These are phyloP conservation scores for Coleophora deauratella DNA, from an alignment of 2,888 invertebrate species.

Conservation along the genomic window DNA sequence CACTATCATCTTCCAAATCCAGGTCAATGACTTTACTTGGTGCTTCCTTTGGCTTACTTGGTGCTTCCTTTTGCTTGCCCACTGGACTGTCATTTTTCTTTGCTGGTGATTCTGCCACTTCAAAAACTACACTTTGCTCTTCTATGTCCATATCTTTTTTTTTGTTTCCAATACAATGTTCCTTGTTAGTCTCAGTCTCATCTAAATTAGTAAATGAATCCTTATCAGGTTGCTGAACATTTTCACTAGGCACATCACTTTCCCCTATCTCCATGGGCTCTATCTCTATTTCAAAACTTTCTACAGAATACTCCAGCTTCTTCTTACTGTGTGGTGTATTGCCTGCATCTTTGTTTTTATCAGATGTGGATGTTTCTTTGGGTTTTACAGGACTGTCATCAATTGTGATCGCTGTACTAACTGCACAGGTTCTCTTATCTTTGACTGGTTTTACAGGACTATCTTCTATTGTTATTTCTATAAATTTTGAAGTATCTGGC, in stretches of 20 bases:
- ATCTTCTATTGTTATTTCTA: conserved; percentile 64
- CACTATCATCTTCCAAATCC: too few relatives aligned
- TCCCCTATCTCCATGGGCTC: conserved; percentile 22
- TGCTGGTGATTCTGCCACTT: conserved; percentile 27
- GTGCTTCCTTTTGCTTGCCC: too few relatives aligned
- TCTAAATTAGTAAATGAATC: too few relatives aligned
- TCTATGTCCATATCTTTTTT: conserved; percentile 11
- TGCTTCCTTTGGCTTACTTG: too few relatives aligned
- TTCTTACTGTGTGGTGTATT: conserved; percentile 48
- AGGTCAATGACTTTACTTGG: too few relatives aligned
- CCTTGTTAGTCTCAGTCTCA: background rate
- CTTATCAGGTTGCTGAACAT: background rate
- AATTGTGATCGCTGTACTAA: conserved; percentile 46
- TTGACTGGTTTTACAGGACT: conserved; percentile 48
- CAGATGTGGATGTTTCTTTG: conserved; percentile 18
- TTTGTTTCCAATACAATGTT: conserved; percentile 5
- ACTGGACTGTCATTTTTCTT: conserved; percentile 15
- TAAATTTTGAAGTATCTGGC: conserved; percentile 33
- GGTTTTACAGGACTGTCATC: conserved; percentile 57
- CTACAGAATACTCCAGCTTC: conserved; percentile 45
- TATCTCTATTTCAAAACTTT: conserved; percentile 42
- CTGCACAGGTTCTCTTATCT: conserved; percentile 30
- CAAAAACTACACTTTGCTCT: conserved; percentile 17
- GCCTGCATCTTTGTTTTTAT: conserved; percentile 25
- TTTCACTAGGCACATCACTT: background rate